A percentile compares a stretch with the other conserved stretches of the same genome.
phyloP scores from a whole-genome alignment of 2,888 invertebrate species.

The Pycnomerus fuliginosus region DNA sequence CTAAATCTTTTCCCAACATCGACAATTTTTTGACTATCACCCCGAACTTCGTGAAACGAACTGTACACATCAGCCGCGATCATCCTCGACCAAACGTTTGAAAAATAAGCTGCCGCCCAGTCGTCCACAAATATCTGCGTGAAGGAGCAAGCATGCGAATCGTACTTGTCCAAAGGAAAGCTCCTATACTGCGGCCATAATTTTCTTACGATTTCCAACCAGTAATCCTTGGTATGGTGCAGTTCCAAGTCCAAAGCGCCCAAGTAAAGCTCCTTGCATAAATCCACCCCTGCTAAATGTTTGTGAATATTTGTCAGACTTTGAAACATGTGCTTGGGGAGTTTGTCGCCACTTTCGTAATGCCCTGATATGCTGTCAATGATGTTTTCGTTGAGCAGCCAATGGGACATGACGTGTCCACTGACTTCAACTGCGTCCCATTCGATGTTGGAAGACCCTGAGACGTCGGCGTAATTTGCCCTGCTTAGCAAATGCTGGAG shows the following conservation, averaged over 20 bases:
- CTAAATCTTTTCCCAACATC: slow-evolving; percentile 71
- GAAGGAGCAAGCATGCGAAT: slow-evolving; percentile 85
- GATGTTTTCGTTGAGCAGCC: slow-evolving; percentile 68
- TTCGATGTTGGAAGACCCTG: slow-evolving; percentile 85
- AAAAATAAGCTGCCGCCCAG: slow-evolving; percentile 84
- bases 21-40: slow-evolving; percentile 55
- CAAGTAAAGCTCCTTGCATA: slow-evolving; percentile 80
- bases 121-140: slow-evolving; percentile 79
- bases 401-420: slow-evolving; percentile 79
- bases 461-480: slow-evolving; percentile 78
- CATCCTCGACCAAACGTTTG: slow-evolving; percentile 82
- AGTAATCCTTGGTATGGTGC: slow-evolving; percentile 74
- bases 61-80: slow-evolving; percentile 88
- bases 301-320: slow-evolving; percentile 64
- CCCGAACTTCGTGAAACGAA: slow-evolving; percentile 73
- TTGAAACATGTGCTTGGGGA: slow-evolving; percentile 66
- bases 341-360: slow-evolving; percentile 68
- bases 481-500: slow-evolving; percentile 84
- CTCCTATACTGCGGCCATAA: slow-evolving; percentile 81
- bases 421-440: slow-evolving; percentile 90
- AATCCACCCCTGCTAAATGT: slow-evolving; percentile 76
- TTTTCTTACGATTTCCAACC: slow-evolving; percentile 76
- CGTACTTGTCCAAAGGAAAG: slow-evolving; percentile 72
- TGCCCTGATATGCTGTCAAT: slow-evolving; percentile 68
- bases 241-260: slow-evolving; percentile 82